Conservation (phyloP, 2,113 vertebrate genomes). For the Felis chaus region DNA sequence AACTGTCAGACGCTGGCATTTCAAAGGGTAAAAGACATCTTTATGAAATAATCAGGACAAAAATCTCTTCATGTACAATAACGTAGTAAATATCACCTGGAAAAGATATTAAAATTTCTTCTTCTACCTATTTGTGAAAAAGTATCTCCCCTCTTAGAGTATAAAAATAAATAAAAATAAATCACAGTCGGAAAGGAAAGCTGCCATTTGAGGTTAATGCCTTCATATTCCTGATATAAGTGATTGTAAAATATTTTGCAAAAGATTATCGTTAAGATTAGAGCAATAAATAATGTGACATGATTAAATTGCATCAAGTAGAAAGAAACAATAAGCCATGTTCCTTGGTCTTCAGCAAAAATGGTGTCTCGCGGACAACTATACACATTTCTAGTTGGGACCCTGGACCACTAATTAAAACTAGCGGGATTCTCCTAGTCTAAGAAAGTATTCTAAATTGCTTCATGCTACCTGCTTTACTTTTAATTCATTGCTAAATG, state of each 20-base stretch:
- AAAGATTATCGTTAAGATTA: not conserved
- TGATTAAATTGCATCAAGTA: not conserved
- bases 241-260: not conserved
- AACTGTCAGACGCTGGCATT: constrained; percentile 55
- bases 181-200: not conserved
- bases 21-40: constrained; percentile 38
- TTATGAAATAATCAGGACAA: constrained; percentile 26
- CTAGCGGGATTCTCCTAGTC: not conserved
- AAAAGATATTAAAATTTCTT: not conserved
- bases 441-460: not conserved
- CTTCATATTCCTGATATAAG: not conserved
- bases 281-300: not conserved
- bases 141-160: not conserved
- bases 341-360: not conserved
- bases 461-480: not conserved
- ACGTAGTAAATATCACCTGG: constrained; percentile 19
- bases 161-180: not conserved
- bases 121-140: not conserved
- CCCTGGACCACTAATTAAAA: not conserved
- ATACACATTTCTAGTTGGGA: not conserved
- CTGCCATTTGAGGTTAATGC: not conserved
- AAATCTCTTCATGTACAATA: constrained; percentile 15
- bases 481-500: not conserved
- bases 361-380: not conserved
- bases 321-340: not conserved